These are phyloP conservation scores for Orchestes rusci DNA, from an alignment of 2,888 invertebrate genomes.

Conservation along the genomic window DNA sequence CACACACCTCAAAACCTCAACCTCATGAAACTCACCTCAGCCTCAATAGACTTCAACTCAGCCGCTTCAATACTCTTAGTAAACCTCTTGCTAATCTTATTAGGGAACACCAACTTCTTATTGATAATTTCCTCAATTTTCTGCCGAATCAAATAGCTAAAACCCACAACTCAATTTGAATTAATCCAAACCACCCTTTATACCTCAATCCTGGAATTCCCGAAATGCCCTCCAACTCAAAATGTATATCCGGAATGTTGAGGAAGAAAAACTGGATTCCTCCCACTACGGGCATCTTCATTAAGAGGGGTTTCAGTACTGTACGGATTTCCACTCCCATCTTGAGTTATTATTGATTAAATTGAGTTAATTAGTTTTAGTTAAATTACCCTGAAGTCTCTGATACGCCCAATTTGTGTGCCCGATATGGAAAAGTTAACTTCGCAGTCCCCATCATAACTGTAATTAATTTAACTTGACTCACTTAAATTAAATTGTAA, in stretches of 20 bases:
- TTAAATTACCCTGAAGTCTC: slow-evolving; percentile 69
- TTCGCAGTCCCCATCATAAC: slow-evolving; percentile 93
- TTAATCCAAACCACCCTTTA: no score
- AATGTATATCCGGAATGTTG: slow-evolving; percentile 90
- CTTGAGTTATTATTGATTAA: no score
- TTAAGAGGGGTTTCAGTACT: slow-evolving; percentile 86
- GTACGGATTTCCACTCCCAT: slow-evolving; percentile 49
- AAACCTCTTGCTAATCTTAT: slow-evolving; percentile 82
- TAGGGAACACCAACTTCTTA: slow-evolving; percentile 86
- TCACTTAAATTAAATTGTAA: no score
- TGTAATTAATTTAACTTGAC: slow-evolving; percentile 41
- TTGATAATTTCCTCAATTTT: slow-evolving; percentile 35
- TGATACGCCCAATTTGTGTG: slow-evolving; percentile 64
- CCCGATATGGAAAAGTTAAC: slow-evolving; percentile 84
- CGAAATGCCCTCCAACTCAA: slow-evolving; percentile 89
- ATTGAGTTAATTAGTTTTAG: no score
- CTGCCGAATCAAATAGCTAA: slow-evolving; percentile 32
- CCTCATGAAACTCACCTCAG: slow-evolving; percentile 72
- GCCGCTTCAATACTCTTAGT: slow-evolving; percentile 75
- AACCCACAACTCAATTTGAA: slow-evolving; percentile 7
- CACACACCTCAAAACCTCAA: no score
- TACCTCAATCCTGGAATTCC: slow-evolving; percentile 92
- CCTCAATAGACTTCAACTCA: slow-evolving; percentile 78
- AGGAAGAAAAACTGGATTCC: slow-evolving; percentile 92
- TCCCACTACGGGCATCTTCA: slow-evolving; percentile 83